A percentile compares a stretch with the other conserved stretches of the same genome.
These are phyloP conservation scores for Tetranychus piercei DNA, from an alignment of 2,888 invertebrate species.

Conservation along the genomic window DNA sequence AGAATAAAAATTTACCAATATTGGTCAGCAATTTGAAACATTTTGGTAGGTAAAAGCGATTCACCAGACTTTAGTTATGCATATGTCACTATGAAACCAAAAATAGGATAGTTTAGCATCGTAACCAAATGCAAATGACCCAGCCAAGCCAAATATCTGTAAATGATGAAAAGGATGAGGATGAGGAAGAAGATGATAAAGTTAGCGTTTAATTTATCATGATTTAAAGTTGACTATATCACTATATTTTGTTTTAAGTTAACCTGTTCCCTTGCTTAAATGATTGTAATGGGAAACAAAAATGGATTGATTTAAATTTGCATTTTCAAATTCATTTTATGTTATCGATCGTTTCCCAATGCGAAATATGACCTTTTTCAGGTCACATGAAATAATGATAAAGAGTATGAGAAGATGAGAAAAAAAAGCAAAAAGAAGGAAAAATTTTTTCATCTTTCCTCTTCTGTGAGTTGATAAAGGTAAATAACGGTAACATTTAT, in stretches of 20 bases:
- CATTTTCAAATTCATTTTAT: not conserved
- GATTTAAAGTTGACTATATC: not conserved
- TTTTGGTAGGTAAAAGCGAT: not conserved
- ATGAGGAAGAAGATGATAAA: not conserved
- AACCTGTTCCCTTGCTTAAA: not conserved
- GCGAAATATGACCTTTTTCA: slow-evolving; percentile 1
- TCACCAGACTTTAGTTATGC: not conserved
- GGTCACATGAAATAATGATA: not conserved
- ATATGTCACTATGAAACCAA: not conserved
- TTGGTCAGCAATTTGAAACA: not conserved
- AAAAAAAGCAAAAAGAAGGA: not conserved
- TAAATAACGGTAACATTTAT: too few relatives aligned
- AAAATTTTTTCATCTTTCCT: not conserved
- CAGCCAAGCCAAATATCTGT: not conserved
- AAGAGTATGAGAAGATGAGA: not conserved
- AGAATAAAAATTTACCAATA: too few relatives aligned
- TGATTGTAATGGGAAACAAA: not conserved
- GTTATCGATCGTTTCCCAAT: not conserved
- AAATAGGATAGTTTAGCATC: not conserved
- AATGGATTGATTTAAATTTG: not conserved
- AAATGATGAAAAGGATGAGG: not conserved
- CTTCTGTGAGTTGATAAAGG: too few relatives aligned
- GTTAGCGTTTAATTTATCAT: not conserved
- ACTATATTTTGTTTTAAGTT: not conserved
- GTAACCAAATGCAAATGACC: slow-evolving; percentile 1